Evolutionary conservation across 2,888 invertebrate species (phyloP), one percentile per base, ranked within the genome.

Genomic region (Xanthorhoe designata): DNA sequence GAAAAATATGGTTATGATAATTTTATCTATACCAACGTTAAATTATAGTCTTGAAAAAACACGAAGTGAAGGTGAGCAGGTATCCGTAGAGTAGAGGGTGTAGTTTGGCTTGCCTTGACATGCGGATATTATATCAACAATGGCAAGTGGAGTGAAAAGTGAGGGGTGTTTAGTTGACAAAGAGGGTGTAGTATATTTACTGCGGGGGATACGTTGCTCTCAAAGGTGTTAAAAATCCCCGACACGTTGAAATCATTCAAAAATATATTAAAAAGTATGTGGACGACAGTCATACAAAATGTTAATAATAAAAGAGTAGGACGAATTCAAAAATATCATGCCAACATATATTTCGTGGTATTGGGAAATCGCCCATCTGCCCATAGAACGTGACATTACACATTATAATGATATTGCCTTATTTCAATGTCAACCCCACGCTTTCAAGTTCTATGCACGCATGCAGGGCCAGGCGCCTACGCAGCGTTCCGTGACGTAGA

Each of bases 401-500:
- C 24, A 24, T 24, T 24, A 24, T 24, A 24, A 24, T 24, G 42
- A 54, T 32, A 32, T 17, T 29, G 15, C 24, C 35, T 19, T 0
- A 19, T n/a, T 24, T 60, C 55, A 65, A 68, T 70, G 69, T 64
- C 69, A 70, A 69, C 60, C 67, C 57, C 64, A 72, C 58, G 61
- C 56, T 58, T 35, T 42, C 19, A 32, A 50, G 57, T 53, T 58
- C 57, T 52, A 69, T 47, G 65, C 64, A 58, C 56, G 38, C 59
- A 54, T n/a, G 59, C 54, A 59, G 50, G 38, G 70, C 64, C 66
- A 68, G 73, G 80, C 84, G 82, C 85, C 83, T 78, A 82, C 84
- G 87, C 84, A 83, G 69, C 74, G 78, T 72, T 75, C 77, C 79
- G 78, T 75, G 79, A 81, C 79, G 63, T 73, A 75, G 72, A 74